Evolutionary conservation across 2,113 vertebrate species (phyloP), one percentile per base, ranked within the genome.

Genomic region (Macquaria australasica): DNA sequence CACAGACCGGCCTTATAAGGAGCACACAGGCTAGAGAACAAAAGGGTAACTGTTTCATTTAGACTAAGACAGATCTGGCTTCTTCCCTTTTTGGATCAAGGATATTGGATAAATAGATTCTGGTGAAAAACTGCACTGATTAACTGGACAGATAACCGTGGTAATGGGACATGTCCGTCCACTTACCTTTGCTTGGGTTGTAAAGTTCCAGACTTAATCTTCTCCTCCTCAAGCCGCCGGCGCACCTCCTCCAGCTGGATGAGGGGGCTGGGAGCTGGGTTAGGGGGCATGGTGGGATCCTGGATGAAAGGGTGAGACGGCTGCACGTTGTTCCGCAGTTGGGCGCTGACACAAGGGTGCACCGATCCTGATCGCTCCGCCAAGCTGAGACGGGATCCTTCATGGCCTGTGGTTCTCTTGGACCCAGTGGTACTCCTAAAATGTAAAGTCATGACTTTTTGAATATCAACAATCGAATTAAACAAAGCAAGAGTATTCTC

Each of bases 221-320:
- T 97, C 81, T 99, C 98, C 73, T 99, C 98, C 75, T 98, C 97
- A 31, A 99, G 94, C 51, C 98, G 96, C 70, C 98, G 92, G 21
- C 98, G 95, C 18, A 97, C 98, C 92, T 99, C 98, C 84, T 99
- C 98, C 93, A 99, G 95, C 93, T 99, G 98, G 16, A 97, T 99
- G 82, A 99, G 95, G 3, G 98, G 98, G 91, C 97, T 98, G 86
- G 98, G 98, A 5, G 98, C 98, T 0, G 98, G 98, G 87, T 99
- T 98, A 83, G 97, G 98, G 0, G 97, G 98, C 98, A 99, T 99
- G 66, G 97, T 97, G 25, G 98, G 98, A 82, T 99, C 98, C 89
- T 99, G 98, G 87, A 99, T 96, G 95, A 98, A 99, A 45, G 97
- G 98, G 88, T 99, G 98, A 0, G 97, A 99, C 0, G 98, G 98